These are phyloP conservation scores for Scelioninae gen. 1 DNA, from an alignment of 2,888 invertebrate species.

Conservation along the genomic window DNA sequence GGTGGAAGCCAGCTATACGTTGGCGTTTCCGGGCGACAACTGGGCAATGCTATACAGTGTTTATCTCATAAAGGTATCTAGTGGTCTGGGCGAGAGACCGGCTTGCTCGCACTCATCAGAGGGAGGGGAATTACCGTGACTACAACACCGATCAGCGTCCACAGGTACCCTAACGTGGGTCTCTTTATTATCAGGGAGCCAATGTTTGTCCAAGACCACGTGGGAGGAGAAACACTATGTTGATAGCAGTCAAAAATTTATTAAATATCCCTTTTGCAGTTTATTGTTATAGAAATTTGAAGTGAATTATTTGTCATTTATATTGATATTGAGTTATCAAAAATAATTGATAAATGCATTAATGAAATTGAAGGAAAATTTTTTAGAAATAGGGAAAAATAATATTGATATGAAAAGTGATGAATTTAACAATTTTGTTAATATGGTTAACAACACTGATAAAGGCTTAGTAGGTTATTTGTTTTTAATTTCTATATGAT, in stretches of 20 bases:
- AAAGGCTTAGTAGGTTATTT: too few relatives aligned
- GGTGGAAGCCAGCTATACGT: slow-evolving; percentile 72
- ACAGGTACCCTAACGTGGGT: slow-evolving; percentile 56
- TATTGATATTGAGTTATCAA: too few relatives aligned
- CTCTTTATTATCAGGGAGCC: slow-evolving; percentile 50
- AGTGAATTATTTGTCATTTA: too few relatives aligned
- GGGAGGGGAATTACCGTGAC: slow-evolving; percentile 58
- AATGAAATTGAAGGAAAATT: too few relatives aligned
- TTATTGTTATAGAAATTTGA: too few relatives aligned
- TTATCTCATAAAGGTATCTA: slow-evolving; percentile 77
- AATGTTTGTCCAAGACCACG: slow-evolving; percentile 40
- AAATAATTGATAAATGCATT: too few relatives aligned
- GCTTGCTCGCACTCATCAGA: slow-evolving; percentile 39
- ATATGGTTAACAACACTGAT: too few relatives aligned
- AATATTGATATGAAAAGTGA: too few relatives aligned
- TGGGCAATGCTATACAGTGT: slow-evolving; percentile 75
- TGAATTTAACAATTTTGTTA: too few relatives aligned
- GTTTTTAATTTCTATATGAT: too few relatives aligned
- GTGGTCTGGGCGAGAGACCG: slow-evolving; percentile 63
- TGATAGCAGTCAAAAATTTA: slow-evolving; percentile 34
- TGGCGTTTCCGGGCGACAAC: slow-evolving; percentile 76
- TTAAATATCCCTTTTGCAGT: too few relatives aligned
- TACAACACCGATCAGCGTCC: slow-evolving; percentile 52
- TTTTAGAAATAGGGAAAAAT: too few relatives aligned
- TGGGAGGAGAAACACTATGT: slow-evolving; percentile 41